Evolutionary conservation across 1,140 invertebrate genomes (phyloP).

Genomic region (Asobara japonica): DNA sequence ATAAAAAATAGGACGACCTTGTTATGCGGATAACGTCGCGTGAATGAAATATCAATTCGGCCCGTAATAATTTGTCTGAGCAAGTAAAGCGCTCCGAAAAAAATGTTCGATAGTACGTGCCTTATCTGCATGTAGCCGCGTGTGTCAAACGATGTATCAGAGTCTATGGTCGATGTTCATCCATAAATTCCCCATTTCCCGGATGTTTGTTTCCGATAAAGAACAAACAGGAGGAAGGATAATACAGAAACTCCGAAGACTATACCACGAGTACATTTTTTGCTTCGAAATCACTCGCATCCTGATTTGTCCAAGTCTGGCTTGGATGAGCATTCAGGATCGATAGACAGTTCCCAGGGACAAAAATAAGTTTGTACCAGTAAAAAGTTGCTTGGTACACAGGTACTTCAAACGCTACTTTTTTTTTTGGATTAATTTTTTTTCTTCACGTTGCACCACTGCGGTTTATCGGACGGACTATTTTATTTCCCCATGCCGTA

Average conservation of each 20-base stretch:
- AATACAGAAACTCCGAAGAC: neutral
- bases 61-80: neutral
- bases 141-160: slow-evolving; percentile 2
- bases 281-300: neutral
- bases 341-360: neutral
- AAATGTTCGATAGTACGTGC: neutral
- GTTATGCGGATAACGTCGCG: neutral
- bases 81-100: neutral
- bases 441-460: neutral
- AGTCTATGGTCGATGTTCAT: neutral
- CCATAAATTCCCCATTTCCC: neutral
- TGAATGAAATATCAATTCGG: neutral
- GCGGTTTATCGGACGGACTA: neutral
- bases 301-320: neutral
- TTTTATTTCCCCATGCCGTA: neutral
- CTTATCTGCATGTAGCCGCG: neutral
- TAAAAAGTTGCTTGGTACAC: neutral
- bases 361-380: slow-evolving; percentile 1
- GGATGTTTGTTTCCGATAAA: slow-evolving; percentile 3
- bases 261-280: neutral
- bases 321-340: neutral
- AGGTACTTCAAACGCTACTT: neutral
- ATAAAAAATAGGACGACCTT: neutral
- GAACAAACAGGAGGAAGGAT: slow-evolving; percentile 6
- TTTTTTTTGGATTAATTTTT: neutral